Evolutionary conservation across 2,113 vertebrate species (phyloP), one percentile per base, ranked within the genome.

Genomic region (Dunckerocampus dactyliophorus): DNA sequence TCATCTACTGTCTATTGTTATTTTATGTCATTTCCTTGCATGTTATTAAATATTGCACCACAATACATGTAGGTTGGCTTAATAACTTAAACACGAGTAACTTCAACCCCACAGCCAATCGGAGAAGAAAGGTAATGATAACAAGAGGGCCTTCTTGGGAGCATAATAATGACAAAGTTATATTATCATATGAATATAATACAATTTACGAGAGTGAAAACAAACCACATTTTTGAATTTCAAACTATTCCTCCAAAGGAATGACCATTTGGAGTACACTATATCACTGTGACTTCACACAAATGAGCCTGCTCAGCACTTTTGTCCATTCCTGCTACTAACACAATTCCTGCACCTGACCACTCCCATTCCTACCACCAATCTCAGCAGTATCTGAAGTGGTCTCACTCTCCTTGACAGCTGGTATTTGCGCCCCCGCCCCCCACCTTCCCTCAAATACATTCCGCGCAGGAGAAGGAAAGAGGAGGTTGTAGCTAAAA

Each of bases 401-500:
- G 49, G 12, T 49, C 28, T 58, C 0, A 2, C 11, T 49, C 56
- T 51, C 28, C 19, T 49, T 57, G 48, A 75, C 87, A 85, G 78
- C 77, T 85, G 85, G 37, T 70, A 55, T 16, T 4, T 6, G 8
- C 52, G 34, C 53, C 22, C 54, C 17, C 49, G 45, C 50, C 24
- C 51, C 24, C 39, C 55, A 50, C 49, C 53, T 65, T 13, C 39
- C 1, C 12, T 49, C 55, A 56, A 64, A 80, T 52, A 59, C 66
- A 82, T 80, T 86, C 76, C 74, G 42, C 49, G 6, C 6, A 60
- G 39, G 53, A 34, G 60, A 50, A 62, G 20, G 64, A 43, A 28
- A 37, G 28, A 10, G 47, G 50, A 51, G 60, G 62, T 59, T 61
- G 48, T 6, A 34, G 16, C 53, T 53, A 24, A n/a, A 69, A 17